Evolutionary conservation across 2,113 vertebrate species (phyloP).

Genomic region (Melanotaenia duboulayi): DNA sequence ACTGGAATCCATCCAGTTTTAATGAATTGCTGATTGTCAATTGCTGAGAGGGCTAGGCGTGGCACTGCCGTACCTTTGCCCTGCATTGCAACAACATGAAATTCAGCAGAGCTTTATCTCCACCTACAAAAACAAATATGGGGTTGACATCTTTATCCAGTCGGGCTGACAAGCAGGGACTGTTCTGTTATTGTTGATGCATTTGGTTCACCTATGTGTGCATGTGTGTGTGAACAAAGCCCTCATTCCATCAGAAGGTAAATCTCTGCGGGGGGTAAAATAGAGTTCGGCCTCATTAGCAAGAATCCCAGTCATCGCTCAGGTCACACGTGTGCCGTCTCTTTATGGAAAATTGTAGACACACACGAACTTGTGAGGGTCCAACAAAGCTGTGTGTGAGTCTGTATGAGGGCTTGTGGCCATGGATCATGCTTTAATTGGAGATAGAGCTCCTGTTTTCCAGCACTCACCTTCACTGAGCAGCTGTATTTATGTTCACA

Average conservation of each 20-base stretch:
- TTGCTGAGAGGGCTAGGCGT: conserved; percentile 26
- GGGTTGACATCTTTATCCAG: conserved; percentile 3
- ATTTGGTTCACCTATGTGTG: conserved; percentile 4
- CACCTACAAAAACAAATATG: conserved; percentile 15
- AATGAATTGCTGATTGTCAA: conserved; percentile 33
- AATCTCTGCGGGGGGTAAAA: conserved; percentile 50
- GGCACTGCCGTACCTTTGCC: conserved; percentile 54
- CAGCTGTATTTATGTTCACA: conserved; percentile 57
- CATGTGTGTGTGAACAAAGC: conserved; percentile 13
- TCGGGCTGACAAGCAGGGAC: not conserved
- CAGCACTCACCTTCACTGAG: conserved; percentile 31
- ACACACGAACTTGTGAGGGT: conserved; percentile 4
- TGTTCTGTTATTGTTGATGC: not conserved
- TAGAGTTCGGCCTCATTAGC: conserved; percentile 64
- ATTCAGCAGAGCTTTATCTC: conserved; percentile 32
- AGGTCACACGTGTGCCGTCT: conserved; percentile 21
- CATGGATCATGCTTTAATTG: conserved; percentile 60
- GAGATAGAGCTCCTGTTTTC: conserved; percentile 34
- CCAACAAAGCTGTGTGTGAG: not conserved
- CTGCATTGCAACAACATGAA: conserved; percentile 23
- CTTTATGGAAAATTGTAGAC: not conserved
- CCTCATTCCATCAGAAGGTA: conserved; percentile 67
- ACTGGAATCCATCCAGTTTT: conserved; percentile 25
- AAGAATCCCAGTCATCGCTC: conserved; percentile 40
- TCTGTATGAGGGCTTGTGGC: conserved; percentile 7